A percentile compares a stretch with the other conserved stretches of the same genome.
phyloP scores from a whole-genome alignment of 2,888 invertebrate species.

The Adelphocoris suturalis region DNA sequence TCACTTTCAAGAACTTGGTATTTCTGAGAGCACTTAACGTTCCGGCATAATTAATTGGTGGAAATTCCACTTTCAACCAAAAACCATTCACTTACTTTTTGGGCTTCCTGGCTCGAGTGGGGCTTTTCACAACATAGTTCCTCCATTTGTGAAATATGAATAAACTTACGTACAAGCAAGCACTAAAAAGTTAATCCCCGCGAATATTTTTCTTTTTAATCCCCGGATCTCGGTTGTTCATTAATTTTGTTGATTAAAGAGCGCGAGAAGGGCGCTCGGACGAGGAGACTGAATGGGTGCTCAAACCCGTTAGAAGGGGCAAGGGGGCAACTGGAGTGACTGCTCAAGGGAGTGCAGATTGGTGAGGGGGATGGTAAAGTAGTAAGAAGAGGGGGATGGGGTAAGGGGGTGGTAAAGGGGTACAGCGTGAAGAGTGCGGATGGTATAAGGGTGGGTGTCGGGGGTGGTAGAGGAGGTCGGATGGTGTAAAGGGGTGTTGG shows the following conservation, averaged over 20 bases:
- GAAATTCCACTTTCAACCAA: neutral
- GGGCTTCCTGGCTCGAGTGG: neutral
- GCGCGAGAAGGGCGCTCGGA: constrained; percentile 18
- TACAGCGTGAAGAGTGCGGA: no score
- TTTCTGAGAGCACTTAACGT: neutral
- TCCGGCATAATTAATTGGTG: neutral
- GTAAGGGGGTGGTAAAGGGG: no score
- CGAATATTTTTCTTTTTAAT: constrained; percentile 19
- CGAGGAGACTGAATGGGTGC: constrained; percentile 37
- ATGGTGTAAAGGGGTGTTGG: no score
- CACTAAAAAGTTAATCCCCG: constrained; percentile 27
- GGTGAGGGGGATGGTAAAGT: no score
- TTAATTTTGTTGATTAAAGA: constrained; percentile 39
- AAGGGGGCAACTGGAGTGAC: neutral
- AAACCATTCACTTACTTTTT: neutral
- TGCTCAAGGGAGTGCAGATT: neutral
- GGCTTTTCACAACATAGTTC: constrained; percentile 30
- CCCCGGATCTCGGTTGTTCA: constrained; percentile 19
- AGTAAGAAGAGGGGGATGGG: neutral
- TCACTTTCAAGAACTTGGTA: neutral
- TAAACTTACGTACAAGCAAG: constrained; percentile 12
- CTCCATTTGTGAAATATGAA: constrained; percentile 32
- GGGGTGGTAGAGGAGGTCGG: no score
- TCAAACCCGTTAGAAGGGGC: constrained; percentile 29
- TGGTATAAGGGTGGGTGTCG: no score